Evolutionary conservation across 2,797 vertebrate species (phyloP), one percentile per base, ranked within the genome.

Genomic region (Phalloptychus januarius): DNA sequence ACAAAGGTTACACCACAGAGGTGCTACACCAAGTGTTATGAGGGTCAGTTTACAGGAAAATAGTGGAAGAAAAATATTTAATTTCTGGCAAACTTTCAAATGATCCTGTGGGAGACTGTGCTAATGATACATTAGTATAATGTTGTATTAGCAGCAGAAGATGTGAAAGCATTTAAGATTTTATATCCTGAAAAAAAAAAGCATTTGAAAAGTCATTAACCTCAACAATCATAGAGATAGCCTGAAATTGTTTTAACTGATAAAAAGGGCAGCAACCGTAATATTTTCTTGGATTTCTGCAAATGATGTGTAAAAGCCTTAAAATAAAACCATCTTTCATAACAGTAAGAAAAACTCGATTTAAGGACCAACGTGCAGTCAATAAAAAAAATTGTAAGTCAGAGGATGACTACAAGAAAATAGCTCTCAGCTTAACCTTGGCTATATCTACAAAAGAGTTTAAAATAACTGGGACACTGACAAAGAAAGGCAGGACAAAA

Each of bases 41-140:
- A 69, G 44, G 70, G 73, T 78, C 74, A 79, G 40, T 74, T 76
- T 54, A 72, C 15, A 25, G 44, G 40, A 45, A 74, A 56, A 15
- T 69, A 69, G 45, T 74, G 7, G 18, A 74, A 78, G 28, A 56
- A 52, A 18, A 33, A 45, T 10, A 42, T 33, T 58, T n/a, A 44
- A n/a, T 70, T 70, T 12, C 25, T 40, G 23, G 36, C 18, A 11
- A 67, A 13, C 5, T 65, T 38, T 11, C n/a, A 42, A 67, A 23
- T n/a, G 12, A n/a, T 42, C 25, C 3, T n/a, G 25, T n/a, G 67
- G 40, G 65, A 69, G 23, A 69, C n/a, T 15, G 11, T 69, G 38
- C 25, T 44, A 7, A 44, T 42, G 48, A 70, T 16, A 70, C 16
- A 44, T 70, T 1, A 44, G 13, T 42, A 69, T 69, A 2, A 25